Base-by-base conservation (phyloP, 2,888 invertebrate genomes). In the Gari tellinella region DNA sequence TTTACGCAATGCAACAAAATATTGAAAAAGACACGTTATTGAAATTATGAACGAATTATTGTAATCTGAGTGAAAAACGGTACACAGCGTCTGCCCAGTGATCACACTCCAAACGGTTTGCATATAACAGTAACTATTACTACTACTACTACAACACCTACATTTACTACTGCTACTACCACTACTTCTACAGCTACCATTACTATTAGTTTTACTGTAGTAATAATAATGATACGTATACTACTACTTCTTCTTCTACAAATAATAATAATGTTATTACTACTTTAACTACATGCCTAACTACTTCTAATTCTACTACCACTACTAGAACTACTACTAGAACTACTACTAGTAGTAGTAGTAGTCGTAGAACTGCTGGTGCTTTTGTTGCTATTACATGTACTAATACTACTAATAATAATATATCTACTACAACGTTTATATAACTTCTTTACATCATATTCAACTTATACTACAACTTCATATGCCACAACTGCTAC, bases 191-290 rank as follows among this genome's bases (percentile, higher is more conserved):
- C 31, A 7, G 31, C 4, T 31, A 31, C 31, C 10, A 31, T 10
- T 31, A 7, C 31, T 31, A 7, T 10, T 31, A 31, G 5, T 7
- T 7, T 10, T 31, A 31, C 31, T 31, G n/a, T n/a, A 43, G 7
- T 15, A 43, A 4, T 43, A 43, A 4, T 43, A 17, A 4, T 43
- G 14, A 4, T 43, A 19, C 15, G 5, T 7, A 3, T 53, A 86
- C 93, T 95, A 40, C 56, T 57, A 26, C 64, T 64, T 38, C 49
- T 49, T 12, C 49, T 49, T 4, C 49, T 19, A 23, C 92, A 95
- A 25, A 41, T 57, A 26, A 41, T 62, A 40, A 8, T 49, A 23
- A 3, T 21, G 8, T 19, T 49, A 23, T 57, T 64, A 17, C 64
- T 64, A 8, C 64, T 64, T 12, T 57, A 61, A 19, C 64, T 60